These are phyloP conservation scores for Lepidurus couesii DNA, from an alignment of 1,140 invertebrate species.

Conservation along the genomic window DNA sequence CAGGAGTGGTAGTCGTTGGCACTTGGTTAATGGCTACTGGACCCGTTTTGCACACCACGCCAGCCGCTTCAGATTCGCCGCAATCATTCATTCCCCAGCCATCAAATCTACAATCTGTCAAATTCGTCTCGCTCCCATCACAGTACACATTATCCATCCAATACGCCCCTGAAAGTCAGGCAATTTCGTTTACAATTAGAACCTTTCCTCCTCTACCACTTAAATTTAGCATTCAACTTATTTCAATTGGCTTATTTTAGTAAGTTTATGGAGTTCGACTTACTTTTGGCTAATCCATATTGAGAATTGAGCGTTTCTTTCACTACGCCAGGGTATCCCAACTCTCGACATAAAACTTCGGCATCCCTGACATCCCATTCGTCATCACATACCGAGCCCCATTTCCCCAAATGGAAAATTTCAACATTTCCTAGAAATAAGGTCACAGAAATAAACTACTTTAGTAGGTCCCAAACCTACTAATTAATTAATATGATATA, in stretches of 20 bases:
- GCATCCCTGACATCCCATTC: conserved; percentile 81
- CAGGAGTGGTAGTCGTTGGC: conserved; percentile 31
- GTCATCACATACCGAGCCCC: conserved; percentile 88
- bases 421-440: conserved; percentile 71
- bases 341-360: conserved; percentile 68
- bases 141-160: conserved; percentile 90
- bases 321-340: conserved; percentile 56
- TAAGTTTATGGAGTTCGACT: conserved; percentile 37
- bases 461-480: neutral
- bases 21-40: conserved; percentile 18
- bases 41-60: conserved; percentile 59
- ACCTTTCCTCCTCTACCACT: neutral
- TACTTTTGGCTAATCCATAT: conserved; percentile 70
- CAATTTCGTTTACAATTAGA: neutral
- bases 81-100: conserved; percentile 80
- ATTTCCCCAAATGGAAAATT: conserved; percentile 72
- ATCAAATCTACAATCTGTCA: conserved; percentile 69
- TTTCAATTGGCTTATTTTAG: neutral
- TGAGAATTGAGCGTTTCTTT: conserved; percentile 62
- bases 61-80: conserved; percentile 66
- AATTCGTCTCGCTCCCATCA: conserved; percentile 64
- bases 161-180: conserved; percentile 56
- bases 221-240: neutral
- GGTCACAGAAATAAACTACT: conserved; percentile 29
- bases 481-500: too few species aligned